A percentile compares a stretch with the other conserved stretches of the same genome.
Evolutionary conservation across 2,113 vertebrate genomes (phyloP).

Genomic region (Blennius ocellaris): DNA sequence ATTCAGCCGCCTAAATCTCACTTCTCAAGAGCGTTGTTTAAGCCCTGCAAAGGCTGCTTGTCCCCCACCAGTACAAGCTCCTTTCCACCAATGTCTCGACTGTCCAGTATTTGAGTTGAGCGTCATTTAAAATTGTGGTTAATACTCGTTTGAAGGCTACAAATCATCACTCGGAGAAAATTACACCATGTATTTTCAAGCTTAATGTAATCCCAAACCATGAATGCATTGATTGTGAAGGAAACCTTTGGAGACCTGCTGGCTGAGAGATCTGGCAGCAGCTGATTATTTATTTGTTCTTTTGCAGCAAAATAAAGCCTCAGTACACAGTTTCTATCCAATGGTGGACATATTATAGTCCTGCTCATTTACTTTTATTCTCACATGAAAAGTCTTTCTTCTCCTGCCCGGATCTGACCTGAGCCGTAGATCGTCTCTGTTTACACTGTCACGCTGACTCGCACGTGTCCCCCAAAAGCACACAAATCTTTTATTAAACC

Average conservation of each 20-base stretch:
- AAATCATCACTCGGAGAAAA: background rate
- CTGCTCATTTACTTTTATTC: too few species aligned
- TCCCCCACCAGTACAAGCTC: too few species aligned
- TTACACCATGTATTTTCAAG: background rate
- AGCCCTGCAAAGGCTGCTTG: too few species aligned
- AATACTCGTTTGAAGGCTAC: background rate
- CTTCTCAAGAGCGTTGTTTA: too few species aligned
- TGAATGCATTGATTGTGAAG: background rate
- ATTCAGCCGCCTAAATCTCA: too few species aligned
- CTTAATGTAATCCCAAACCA: background rate
- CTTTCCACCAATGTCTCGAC: too few species aligned
- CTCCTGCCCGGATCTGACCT: background rate
- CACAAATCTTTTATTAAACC: constrained; percentile 18
- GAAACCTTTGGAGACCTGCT: background rate
- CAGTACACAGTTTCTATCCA: too few species aligned
- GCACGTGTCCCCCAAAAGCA: background rate
- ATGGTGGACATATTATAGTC: too few species aligned
- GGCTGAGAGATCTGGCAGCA: background rate
- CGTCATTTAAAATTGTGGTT: too few species aligned
- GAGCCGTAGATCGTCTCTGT: constrained; percentile 1
- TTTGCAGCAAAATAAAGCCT: too few species aligned
- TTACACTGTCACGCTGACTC: background rate
- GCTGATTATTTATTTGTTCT: too few species aligned
- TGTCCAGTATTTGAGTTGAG: too few species aligned
- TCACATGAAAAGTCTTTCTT: background rate